Conservation (phyloP, 2,888 invertebrate species). For the Clivina fossor region DNA sequence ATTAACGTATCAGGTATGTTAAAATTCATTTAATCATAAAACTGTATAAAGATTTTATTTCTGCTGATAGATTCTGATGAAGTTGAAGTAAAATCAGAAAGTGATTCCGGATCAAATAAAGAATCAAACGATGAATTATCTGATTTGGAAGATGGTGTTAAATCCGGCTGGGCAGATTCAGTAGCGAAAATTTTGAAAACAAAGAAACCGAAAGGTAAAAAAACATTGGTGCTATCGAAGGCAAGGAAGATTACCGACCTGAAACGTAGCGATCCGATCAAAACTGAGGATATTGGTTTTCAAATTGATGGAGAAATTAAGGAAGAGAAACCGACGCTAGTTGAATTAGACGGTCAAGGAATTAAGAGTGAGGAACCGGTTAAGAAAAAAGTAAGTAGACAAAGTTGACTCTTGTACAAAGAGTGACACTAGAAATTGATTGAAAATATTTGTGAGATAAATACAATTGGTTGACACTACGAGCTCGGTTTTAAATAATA, state of each 20-base stretch:
- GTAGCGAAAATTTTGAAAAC: slow-evolving; percentile 76
- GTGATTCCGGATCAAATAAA: no score
- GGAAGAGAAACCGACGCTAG: slow-evolving; percentile 51
- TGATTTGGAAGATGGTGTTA: no score
- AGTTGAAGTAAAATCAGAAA: no score
- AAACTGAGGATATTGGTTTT: slow-evolving; percentile 58
- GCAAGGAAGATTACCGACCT: slow-evolving; percentile 72
- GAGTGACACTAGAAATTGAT: no score
- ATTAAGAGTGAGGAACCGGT: slow-evolving; percentile 35
- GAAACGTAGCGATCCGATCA: slow-evolving; percentile 53
- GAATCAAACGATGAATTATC: no score
- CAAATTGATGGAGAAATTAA: slow-evolving; percentile 65
- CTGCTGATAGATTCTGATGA: no score
- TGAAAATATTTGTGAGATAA: no score
- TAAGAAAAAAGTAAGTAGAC: slow-evolving; percentile 44
- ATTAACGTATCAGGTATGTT: no score
- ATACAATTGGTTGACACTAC: no score
- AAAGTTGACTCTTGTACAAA: slow-evolving; percentile 43
- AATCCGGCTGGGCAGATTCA: slow-evolving; percentile 86
- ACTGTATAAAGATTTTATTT: no score
- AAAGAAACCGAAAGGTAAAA: slow-evolving; percentile 74
- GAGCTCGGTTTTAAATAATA: no score
- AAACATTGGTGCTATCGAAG: slow-evolving; percentile 73
- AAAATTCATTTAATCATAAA: no score
- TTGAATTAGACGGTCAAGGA: slow-evolving; percentile 21